These are phyloP conservation scores for Tribolium castaneum DNA, from an alignment of 1,140 invertebrate genomes.

Conservation along the genomic window DNA sequence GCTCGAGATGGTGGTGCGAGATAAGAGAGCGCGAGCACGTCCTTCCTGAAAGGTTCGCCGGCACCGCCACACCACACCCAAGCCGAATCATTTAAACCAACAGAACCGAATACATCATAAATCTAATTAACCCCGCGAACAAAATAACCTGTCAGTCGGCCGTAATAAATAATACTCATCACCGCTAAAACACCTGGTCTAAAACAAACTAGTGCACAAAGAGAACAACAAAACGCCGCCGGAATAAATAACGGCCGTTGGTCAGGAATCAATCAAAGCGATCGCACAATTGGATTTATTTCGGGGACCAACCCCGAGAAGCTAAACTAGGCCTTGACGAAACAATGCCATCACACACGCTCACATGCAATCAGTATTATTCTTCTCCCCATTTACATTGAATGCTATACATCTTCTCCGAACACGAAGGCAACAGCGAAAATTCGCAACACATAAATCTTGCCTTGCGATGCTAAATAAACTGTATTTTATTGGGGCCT, in stretches of 20 bases:
- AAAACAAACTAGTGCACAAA: slow-evolving; percentile 49
- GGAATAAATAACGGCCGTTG: slow-evolving; percentile 41
- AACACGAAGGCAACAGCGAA: slow-evolving; percentile 56
- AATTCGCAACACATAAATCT: slow-evolving; percentile 60
- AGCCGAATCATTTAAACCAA: slow-evolving; percentile 60
- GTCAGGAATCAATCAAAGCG: slow-evolving; percentile 40
- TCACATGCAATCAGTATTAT: slow-evolving; percentile 55
- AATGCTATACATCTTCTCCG: slow-evolving; percentile 58
- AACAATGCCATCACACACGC: slow-evolving; percentile 38
- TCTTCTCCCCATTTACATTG: slow-evolving; percentile 59
- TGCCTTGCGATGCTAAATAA: slow-evolving; percentile 50
- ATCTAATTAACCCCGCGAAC: slow-evolving; percentile 61
- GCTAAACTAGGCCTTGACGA: not conserved
- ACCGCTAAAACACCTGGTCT: slow-evolving; percentile 51
- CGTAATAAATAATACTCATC: slow-evolving; percentile 56
- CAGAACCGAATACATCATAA: slow-evolving; percentile 59
- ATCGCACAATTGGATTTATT: slow-evolving; percentile 21
- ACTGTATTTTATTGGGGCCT: slow-evolving; percentile 45
- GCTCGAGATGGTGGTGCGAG: slow-evolving; percentile 14
- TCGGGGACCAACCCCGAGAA: not conserved
- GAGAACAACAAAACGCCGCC: slow-evolving; percentile 30
- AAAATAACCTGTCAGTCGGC: slow-evolving; percentile 60
- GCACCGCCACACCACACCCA: slow-evolving; percentile 42
- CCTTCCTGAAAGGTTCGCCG: slow-evolving; percentile 29
- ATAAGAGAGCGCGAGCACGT: slow-evolving; percentile 30